Conservation (phyloP, 2,888 invertebrate genomes). For the Cheilosia urbana region DNA sequence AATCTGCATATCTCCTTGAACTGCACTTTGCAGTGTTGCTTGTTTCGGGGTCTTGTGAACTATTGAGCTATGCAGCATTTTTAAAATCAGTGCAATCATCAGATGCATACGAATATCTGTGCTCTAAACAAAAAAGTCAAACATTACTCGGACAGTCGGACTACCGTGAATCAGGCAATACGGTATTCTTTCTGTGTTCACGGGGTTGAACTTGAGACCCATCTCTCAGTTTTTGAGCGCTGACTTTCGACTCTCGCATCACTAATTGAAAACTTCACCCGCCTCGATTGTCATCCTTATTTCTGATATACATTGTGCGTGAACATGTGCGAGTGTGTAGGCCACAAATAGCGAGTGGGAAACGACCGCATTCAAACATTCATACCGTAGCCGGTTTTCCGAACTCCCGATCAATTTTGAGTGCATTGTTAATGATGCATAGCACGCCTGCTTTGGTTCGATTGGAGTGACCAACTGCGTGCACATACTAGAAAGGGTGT, state of each 20-base stretch:
- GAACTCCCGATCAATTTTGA: constrained; percentile 53
- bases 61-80: too few species aligned
- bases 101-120: too few species aligned
- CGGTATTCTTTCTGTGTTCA: too few species aligned
- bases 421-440: constrained; percentile 56
- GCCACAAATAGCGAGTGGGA: constrained; percentile 40
- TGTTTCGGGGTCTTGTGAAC: too few species aligned
- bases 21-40: too few species aligned
- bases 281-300: background rate
- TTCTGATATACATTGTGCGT: constrained; percentile 1
- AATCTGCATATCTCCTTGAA: too few species aligned
- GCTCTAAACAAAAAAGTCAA: too few species aligned
- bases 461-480: constrained; percentile 50
- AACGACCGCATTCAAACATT: constrained; percentile 38
- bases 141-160: too few species aligned
- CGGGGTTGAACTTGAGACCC: too few species aligned
- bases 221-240: background rate
- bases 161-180: too few species aligned
- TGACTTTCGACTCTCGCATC: background rate
- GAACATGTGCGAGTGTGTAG: constrained; percentile 29
- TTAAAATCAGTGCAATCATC: too few species aligned
- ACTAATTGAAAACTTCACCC: background rate
- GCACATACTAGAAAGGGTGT: background rate
- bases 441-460: constrained; percentile 27
- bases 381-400: constrained; percentile 57